Base-by-base conservation (phyloP, 2,113 vertebrate genomes). In the Chloropsis hardwickii region DNA sequence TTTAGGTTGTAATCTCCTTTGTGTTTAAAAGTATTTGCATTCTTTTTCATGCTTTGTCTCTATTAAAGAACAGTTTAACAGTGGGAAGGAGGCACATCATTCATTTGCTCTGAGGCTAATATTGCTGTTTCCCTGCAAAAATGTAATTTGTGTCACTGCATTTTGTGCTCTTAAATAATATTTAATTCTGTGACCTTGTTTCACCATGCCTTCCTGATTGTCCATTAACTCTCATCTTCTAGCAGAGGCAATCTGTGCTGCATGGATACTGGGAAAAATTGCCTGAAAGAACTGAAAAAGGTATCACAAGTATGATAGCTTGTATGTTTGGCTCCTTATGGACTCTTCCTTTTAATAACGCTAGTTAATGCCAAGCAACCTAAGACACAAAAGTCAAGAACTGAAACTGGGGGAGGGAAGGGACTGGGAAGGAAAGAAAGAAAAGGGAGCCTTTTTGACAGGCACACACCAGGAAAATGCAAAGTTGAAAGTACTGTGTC, bases 151-250 rank as follows among this genome's bases (percentile, higher is more conserved):
- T 88, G 78, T 94, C 54, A 54, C 81, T 90, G 84, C 24, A 60
- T 93, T 50, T 58, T 76, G 62, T 93, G 51, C 27, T 86, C 11
- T 77, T 85, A 82, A 91, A 45, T 91, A 83, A 62, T 88, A 73
- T 27, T 92, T 94, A 92, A 88, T 96, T 93, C 67, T 80, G 35
- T 88, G 90, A 73, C 85, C 91, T 95, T 2, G 0, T 37, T 85
- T 95, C 66, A 69, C 40, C 58, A 16, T 35, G 42, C 50, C 45
- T 87, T 91, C 48, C 57, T 53, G 58, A 40, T 40, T 92, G 84
- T 89, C 50, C 66, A 11, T 76, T 92, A 91, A 69, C 50, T 61
- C 35, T 84, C 27, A 12, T 97, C 42, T 58, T 76, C 47, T 35
- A 87, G 65, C 45, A 79, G n/a, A 69, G 27, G 33, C 73, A 92